Conservation (phyloP, 2,113 vertebrate species). For the Apus apus region DNA sequence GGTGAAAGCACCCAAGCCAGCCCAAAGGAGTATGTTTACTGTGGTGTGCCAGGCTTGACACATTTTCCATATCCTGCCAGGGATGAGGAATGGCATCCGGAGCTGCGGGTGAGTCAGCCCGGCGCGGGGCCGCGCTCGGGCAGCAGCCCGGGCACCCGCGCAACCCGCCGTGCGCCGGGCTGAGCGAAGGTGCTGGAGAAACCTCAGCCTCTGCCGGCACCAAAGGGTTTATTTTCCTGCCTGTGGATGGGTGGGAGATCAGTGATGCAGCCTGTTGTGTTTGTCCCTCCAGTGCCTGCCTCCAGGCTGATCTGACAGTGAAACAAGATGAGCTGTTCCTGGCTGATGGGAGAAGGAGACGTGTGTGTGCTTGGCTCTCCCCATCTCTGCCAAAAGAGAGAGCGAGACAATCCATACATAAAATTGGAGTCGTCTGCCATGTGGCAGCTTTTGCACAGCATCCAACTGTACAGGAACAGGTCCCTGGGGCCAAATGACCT, state of each 20-base stretch:
- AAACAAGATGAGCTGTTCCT: background rate
- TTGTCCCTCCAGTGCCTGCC: background rate
- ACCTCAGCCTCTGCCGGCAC: background rate
- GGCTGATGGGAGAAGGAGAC: background rate
- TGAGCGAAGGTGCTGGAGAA: background rate
- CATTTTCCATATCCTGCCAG: constrained; percentile 28
- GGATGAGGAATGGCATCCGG: background rate
- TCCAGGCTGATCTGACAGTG: background rate
- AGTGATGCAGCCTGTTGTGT: background rate
- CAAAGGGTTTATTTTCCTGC: background rate
- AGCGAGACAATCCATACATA: background rate
- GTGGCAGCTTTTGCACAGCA: constrained; percentile 7
- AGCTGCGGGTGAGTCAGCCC: background rate
- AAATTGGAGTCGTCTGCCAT: background rate
- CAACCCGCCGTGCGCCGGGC: fast-evolving
- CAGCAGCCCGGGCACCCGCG: fast-evolving
- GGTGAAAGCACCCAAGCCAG: background rate
- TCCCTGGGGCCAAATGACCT: background rate
- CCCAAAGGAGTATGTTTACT: background rate
- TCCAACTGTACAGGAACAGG: background rate
- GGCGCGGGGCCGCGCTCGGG: background rate
- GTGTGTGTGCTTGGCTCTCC: background rate
- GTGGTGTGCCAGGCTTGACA: background rate
- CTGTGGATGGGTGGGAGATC: background rate
- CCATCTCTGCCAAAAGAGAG: background rate